Conservation (phyloP, 2,113 vertebrate genomes). For the Albula glossodonta region DNA sequence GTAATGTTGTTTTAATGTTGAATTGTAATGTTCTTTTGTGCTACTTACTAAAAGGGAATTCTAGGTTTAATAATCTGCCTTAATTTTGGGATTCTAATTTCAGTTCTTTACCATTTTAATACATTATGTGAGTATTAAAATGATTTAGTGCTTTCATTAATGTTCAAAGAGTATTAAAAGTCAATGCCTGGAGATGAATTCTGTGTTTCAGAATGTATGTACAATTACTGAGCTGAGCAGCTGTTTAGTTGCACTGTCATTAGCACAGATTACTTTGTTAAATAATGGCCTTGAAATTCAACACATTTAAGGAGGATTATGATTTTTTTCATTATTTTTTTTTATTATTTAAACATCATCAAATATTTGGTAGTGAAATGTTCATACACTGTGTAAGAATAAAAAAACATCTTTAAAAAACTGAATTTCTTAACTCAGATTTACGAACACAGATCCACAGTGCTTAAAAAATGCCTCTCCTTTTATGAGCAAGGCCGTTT, state of each 20-base stretch:
- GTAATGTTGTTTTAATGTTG: too few relatives aligned
- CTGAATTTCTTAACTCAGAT: background rate
- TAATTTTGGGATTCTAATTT: background rate
- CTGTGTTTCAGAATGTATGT: background rate
- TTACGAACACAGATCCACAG: background rate
- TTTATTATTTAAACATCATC: background rate
- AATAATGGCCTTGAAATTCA: background rate
- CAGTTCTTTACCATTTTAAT: background rate
- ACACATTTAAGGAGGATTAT: too few relatives aligned
- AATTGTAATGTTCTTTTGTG: too few relatives aligned
- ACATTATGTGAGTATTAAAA: background rate
- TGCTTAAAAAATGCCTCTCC: background rate
- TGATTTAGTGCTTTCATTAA: background rate
- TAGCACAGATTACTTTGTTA: too few relatives aligned
- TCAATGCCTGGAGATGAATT: background rate
- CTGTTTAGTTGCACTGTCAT: too few relatives aligned
- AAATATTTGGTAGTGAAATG: background rate
- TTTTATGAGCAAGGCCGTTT: background rate
- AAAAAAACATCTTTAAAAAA: background rate
- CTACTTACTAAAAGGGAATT: too few relatives aligned
- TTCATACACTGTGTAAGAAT: background rate
- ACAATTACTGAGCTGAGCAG: background rate
- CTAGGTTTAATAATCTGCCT: too few relatives aligned
- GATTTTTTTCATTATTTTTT: background rate
- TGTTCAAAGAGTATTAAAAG: background rate